Base-by-base conservation (phyloP, 2,888 invertebrate species). In the Mythimna ferrago region DNA sequence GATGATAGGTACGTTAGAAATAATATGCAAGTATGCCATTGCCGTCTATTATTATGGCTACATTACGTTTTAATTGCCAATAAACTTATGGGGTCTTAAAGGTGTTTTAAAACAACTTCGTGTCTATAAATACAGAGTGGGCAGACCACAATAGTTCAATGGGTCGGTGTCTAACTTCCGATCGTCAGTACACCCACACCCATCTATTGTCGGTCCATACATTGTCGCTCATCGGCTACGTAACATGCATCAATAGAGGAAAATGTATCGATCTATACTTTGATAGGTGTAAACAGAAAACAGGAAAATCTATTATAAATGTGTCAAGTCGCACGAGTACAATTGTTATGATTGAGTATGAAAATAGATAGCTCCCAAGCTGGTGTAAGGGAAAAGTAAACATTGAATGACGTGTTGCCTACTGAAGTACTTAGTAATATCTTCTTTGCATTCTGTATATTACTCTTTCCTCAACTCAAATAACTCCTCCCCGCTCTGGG, bases 111-210 rank as follows among this genome's bases (percentile, higher is more conserved):
- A 78, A 63, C 51, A n/a, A 58, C 41, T 41, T 68, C 44, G 65
- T 71, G 21, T 57, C 66, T 6, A 54, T 68, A 62, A 60, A 66
- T 58, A 62, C 64, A 1, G 63, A 21, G 73, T 81, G 72, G 72
- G 73, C 48, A 68, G 66, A 60, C 57, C 61, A 71, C 71, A 74
- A 81, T 78, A 78, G 80, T 78, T 81, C 78, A 80, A 81, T 84
- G 75, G 73, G 78, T 78, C 72, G 72, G 63, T 19, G 70, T 72
- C 63, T 79, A 58, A 82, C 78, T 80, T 85, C 80, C 83, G 80
- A 77, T 76, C 64, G 71, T 6, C 72, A 65, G 66, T 63, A 70
- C 78, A 68, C 70, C 83, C 86, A 85, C 86, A 63, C 86, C 83
- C 71, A 62, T 58, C 72, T 61, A 80, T 80, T 80, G 71, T 78